Base-by-base conservation (phyloP, 2,888 invertebrate species). In the Hypsopygia costalis region DNA sequence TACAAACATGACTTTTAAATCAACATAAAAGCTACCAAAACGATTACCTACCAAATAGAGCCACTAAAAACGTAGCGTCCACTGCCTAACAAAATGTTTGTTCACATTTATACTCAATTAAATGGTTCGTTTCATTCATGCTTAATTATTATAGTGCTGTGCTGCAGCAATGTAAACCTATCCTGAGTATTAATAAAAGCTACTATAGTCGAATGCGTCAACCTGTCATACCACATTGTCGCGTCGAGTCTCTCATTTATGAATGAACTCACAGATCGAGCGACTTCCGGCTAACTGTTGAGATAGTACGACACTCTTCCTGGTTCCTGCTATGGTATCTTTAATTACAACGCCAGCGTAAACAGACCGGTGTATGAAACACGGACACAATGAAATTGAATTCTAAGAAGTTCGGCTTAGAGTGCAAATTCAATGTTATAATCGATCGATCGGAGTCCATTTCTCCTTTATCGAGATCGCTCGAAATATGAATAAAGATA, bases 301-400 rank as follows among this genome's bases (percentile, higher is more conserved):
- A 86, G 87, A 88, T 88, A 88, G 87, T 88, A 87, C 88, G 85
- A 83, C 81, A 78, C 87, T 87, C 85, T 88, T 88, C 88, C 88
- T 87, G 82, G 87, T 88, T 87, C 87, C 88, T 86, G 85, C 81
- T 79, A 80, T 81, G 83, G 81, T 81, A 80, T 86, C 82, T 86
- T 83, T 88, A 85, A 87, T 85, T 81, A 82, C 81, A 60, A 59
- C 55, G 69, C 79, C 78, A 81, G 71, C 62, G 69, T 80, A 83
- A 78, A 68, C 69, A 70, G 78, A 75, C 72, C 75, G 62, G 62
- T 62, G 56, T 49, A 51, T 46, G 44, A 37, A 36, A 44, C 45
- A 22, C 38, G 36, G 37, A 35, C 43, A 40, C 35, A 40, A 42
- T 51, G 39, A 72, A 63, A 65, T 43, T 51, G 40, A 47, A 52